Base-by-base conservation (phyloP, 64 coral and sea anemone species). In the Dendrophyllia cribrosa region DNA sequence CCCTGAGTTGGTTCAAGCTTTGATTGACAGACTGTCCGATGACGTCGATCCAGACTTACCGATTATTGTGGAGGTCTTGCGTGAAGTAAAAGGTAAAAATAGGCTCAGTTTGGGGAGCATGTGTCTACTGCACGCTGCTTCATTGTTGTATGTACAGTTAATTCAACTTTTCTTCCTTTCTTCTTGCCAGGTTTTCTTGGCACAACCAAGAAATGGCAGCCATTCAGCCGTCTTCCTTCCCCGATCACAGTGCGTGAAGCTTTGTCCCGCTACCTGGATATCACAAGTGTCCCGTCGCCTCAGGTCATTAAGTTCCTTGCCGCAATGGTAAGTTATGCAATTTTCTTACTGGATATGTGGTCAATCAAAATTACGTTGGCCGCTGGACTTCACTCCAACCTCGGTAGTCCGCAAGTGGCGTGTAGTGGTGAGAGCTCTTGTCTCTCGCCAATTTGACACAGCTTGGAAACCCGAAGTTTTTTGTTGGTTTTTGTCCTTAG, bases 301-400 rank as follows among this genome's bases (percentile, higher is more conserved):
- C 97, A 99, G 84, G 88, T 99, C 47, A 53, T 99, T 51, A 93
- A 95, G 10, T 93, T 91, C 44, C 91, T 99, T n/a, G 51, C 97
- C 14, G 81, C 90, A 72, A 82, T 75, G 90, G 96, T 98, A 89
- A 87, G 66, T 23, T 45, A 51, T 43, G 2, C 3, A 24, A 9
- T 26, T 3, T 49, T 87, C 72, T 75, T 7, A 75, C 15, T 22
- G 5, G n/a, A 25, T 8, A 69, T 69, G 20, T 3, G 4, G 15
- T 49, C 9, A 20, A 56, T 56, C 53, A 56, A 12, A 12, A n/a
- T n/a, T n/a, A n/a, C n/a, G 2, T 56, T 56, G 34, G 34, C 34
- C 34, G 34, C 12, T 56, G 12, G 53, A 56, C 53, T 56, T 10
- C 34, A 34, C 34, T 34, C 34, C 34, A 34, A 34, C 34, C 34